Evolutionary conservation across 2,113 vertebrate genomes (phyloP).

Genomic region (Monopterus albus): DNA sequence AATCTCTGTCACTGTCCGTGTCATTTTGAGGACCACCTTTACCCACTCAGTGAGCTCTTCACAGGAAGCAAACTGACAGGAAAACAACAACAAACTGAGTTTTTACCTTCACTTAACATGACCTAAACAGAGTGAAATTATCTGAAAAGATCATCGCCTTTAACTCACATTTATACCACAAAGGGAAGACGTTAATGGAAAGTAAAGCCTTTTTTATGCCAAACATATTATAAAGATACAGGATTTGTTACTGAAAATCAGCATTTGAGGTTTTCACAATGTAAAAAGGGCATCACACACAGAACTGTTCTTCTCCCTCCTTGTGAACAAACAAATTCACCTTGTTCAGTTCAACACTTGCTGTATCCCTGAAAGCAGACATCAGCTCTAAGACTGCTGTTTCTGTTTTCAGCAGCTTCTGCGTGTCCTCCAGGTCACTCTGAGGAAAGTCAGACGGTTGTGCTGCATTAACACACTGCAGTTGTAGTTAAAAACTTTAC

Average conservation of each 20-base stretch:
- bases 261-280: no score
- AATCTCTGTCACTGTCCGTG: neutral
- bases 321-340: slow-evolving; percentile 45
- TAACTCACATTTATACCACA: no score
- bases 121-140: no score
- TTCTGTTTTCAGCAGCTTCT: slow-evolving; percentile 39
- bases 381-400: slow-evolving; percentile 33
- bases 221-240: neutral
- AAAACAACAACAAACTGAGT: no score
- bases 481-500: neutral
- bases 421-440: slow-evolving; percentile 50
- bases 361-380: slow-evolving; percentile 9
- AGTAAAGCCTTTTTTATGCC: no score
- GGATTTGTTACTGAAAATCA: neutral
- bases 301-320: no score
- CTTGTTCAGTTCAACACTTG: slow-evolving; percentile 42
- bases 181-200: no score
- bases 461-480: neutral
- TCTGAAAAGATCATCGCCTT: neutral
- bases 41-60: slow-evolving; percentile 36
- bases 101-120: no score
- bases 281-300: no score
- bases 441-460: slow-evolving; percentile 3
- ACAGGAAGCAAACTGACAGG: slow-evolving; percentile 51
- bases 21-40: slow-evolving; percentile 23